Conservation (phyloP, 2,888 invertebrate species). For the Hirtodrosophila alboralis region DNA sequence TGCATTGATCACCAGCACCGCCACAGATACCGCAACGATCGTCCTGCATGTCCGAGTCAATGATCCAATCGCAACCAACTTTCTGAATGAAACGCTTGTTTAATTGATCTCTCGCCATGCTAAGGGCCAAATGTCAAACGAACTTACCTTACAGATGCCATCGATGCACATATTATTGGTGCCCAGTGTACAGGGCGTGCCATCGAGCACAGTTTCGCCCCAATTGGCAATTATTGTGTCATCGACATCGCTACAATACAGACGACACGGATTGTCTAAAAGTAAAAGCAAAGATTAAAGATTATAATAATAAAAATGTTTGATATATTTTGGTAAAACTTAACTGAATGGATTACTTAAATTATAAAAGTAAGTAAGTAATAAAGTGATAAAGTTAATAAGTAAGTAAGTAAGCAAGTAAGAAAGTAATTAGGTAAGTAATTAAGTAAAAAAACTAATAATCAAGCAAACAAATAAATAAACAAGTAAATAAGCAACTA, state of each 20-base stretch:
- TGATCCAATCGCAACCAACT: slow-evolving; percentile 96
- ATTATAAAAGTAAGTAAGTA: no score
- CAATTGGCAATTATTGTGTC: slow-evolving; percentile 90
- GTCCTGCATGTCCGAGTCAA: slow-evolving; percentile 91
- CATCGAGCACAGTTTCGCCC: slow-evolving; percentile 91
- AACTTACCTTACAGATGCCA: slow-evolving; percentile 89
- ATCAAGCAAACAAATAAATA: no score
- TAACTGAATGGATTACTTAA: no score
- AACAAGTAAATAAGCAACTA: no score
- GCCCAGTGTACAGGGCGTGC: slow-evolving; percentile 93
- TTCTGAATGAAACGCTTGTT: slow-evolving; percentile 86
- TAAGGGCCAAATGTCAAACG: slow-evolving; percentile 3
- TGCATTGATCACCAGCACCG: slow-evolving; percentile 92
- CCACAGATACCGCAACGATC: slow-evolving; percentile 95
- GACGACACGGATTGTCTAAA: slow-evolving; percentile 91
- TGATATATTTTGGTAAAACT: no score
- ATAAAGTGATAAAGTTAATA: no score
- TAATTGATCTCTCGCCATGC: slow-evolving; percentile 59
- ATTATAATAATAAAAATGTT: no score
- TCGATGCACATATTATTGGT: slow-evolving; percentile 93
- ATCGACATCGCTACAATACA: slow-evolving; percentile 92
- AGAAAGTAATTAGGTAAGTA: no score
- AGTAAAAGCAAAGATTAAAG: no score
- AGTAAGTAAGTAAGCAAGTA: no score
- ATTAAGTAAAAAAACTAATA: no score